A percentile compares a stretch with the other conserved stretches of the same genome.
phyloP scores from a whole-genome alignment of 2,888 invertebrate species.

The Vannuccia rotundouncinata region DNA sequence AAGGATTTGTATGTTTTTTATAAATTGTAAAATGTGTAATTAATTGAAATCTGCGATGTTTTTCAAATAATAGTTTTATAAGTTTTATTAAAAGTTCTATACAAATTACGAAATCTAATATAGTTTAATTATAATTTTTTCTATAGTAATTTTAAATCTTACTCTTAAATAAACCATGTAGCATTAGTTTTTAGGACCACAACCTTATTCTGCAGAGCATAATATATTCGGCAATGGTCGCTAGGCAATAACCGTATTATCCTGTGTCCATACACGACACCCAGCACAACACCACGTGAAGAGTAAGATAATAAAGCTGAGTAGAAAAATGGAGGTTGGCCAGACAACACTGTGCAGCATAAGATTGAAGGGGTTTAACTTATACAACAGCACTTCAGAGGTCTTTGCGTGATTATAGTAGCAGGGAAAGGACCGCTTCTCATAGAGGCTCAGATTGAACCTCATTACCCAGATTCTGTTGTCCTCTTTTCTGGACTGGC shows the following conservation, averaged over 20 bases:
- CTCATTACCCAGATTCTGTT: constrained; percentile 20
- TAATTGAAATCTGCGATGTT: too few species aligned
- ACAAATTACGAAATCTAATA: too few species aligned
- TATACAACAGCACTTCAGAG: background rate
- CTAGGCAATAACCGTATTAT: constrained; percentile 27
- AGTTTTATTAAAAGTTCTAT: too few species aligned
- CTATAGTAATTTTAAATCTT: too few species aligned
- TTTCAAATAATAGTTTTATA: too few species aligned
- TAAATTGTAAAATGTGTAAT: too few species aligned
- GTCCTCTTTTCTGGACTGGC: constrained; percentile 30
- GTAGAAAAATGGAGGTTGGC: constrained; percentile 12
- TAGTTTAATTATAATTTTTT: too few species aligned
- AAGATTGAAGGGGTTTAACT: background rate
- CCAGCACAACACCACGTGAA: constrained; percentile 2
- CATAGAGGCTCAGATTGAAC: constrained; percentile 23
- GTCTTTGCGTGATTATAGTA: background rate
- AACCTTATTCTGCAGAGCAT: too few species aligned
- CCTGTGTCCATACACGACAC: constrained; percentile 20
- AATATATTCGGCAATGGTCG: too few species aligned
- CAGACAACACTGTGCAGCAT: constrained; percentile 29
- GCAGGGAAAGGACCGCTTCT: constrained; percentile 4
- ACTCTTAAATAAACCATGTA: too few species aligned
- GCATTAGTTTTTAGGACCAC: too few species aligned
- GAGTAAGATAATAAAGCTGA: background rate
- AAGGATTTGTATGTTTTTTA: too few species aligned